Evolutionary conservation across 2,888 invertebrate genomes (phyloP), one percentile per base, ranked within the genome.

Genomic region (Caenorhabditis parvicauda): DNA sequence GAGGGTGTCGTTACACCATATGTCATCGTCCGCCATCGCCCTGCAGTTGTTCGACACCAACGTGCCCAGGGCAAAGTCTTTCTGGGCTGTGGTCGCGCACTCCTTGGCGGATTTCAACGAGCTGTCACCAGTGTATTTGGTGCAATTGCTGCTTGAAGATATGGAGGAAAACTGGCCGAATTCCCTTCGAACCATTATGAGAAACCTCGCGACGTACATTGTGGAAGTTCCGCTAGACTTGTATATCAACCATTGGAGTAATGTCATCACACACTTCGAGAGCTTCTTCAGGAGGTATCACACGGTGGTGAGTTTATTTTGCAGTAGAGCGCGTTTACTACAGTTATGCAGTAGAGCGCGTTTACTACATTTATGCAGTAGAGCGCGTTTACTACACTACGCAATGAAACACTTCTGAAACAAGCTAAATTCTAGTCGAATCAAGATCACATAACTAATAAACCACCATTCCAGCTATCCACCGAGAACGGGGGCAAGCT

Each of bases 1-100:
- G 59, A 88, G 98, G 72, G 96, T 95, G 82, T 90, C 92, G 61
- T 86, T 98, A 52, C 96, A 98, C 82, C 79, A 96, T 83, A 85
- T 98, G 52, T 92, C 95, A 0, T 93, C 94, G 0, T 93, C 96
- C 83, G 93, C 94, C 67, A 90, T 98, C 61, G 96, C 96, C 82
- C 86, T 91, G 67, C 95, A 96, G 84, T 88, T 98, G 9, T 78
- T 78, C 55, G 76, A 77, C 53, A 67, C 72, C 7, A 54, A 57
- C 14, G 63, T 79, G 22, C 64, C 70, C 0, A 52, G 67, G 27
- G 67, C 71, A 6, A 69, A 72, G 24, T 48, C 67, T 82, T 92
- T 95, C 82, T 93, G 95, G 85, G 90, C 90, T 82, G 93, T 92
- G 76, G 89, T 98, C 61, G 90, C 92, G 0, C 89, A 90, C 77